These are phyloP conservation scores for Zosterops japonicus DNA, from an alignment of 2,113 vertebrate species.

Conservation along the genomic window DNA sequence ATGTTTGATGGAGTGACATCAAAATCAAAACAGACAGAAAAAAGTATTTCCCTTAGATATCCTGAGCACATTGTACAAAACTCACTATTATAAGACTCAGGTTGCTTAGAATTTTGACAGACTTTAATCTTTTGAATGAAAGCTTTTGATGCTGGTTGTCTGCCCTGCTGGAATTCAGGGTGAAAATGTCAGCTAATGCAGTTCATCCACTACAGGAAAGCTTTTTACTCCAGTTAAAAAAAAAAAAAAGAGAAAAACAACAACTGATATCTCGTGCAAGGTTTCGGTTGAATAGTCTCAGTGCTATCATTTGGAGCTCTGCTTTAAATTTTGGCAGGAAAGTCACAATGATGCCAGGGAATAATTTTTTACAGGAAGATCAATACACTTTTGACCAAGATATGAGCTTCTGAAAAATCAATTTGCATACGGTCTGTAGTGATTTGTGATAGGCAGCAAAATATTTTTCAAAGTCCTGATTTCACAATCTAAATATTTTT, in stretches of 20 bases:
- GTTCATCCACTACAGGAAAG: background rate
- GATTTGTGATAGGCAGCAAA: background rate
- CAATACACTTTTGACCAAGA: background rate
- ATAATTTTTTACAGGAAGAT: background rate
- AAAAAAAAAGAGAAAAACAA: background rate
- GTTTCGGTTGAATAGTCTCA: background rate
- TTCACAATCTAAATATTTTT: background rate
- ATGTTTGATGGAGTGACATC: conserved; percentile 44
- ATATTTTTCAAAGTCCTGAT: background rate
- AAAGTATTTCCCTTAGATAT: background rate
- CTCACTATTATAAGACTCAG: background rate
- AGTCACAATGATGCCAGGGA: background rate
- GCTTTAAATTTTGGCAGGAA: background rate
- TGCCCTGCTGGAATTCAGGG: background rate
- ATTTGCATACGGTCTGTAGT: background rate
- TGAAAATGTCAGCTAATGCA: background rate
- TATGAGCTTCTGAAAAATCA: background rate
- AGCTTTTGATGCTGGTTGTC: background rate
- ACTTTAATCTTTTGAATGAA: conserved; percentile 10
- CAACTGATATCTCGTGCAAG: background rate
- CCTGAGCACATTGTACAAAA: background rate
- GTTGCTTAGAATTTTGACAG: background rate
- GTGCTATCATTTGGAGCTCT: background rate
- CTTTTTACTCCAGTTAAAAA: background rate
- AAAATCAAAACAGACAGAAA: conserved; percentile 45